A percentile compares a stretch with the other conserved stretches of the same genome.
phyloP scores from a whole-genome alignment of 2,113 vertebrate species.

The Varanus komodoensis region DNA sequence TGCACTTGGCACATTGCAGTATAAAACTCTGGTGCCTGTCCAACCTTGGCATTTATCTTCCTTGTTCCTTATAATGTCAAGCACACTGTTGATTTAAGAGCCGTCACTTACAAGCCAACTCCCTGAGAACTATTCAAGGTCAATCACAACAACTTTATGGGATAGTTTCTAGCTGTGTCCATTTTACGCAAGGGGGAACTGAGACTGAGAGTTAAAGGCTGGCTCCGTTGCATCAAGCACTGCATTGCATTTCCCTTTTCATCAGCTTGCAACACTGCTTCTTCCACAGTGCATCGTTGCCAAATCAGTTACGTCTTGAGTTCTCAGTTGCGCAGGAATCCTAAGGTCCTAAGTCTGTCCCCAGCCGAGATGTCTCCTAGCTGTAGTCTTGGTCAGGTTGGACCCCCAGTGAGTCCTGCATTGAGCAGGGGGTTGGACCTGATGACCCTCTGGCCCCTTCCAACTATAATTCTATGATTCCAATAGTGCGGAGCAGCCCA shows the following conservation, averaged over 20 bases:
- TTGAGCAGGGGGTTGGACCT: no score
- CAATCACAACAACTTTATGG: background rate
- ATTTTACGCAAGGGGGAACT: no score
- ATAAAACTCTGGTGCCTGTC: background rate
- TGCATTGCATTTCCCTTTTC: background rate
- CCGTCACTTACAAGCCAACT: background rate
- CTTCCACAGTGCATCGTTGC: background rate
- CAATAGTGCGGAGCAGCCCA: background rate
- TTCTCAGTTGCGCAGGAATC: background rate
- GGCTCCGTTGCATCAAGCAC: background rate
- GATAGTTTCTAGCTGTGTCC: background rate
- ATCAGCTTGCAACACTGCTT: background rate
- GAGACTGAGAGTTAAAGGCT: background rate
- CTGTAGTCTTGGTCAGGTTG: background rate
- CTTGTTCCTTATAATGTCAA: background rate
- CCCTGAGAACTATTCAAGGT: background rate
- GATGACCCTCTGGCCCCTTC: no score
- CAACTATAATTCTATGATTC: no score
- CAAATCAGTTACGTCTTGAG: background rate
- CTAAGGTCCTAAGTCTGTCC: background rate
- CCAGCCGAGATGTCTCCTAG: background rate
- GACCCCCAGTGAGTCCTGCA: no score
- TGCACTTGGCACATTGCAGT: background rate
- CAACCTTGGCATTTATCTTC: background rate
- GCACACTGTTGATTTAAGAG: background rate